phyloP scores from a whole-genome alignment of 92 coral and sea anemone genomes.

The Zoanthus sociatus region DNA sequence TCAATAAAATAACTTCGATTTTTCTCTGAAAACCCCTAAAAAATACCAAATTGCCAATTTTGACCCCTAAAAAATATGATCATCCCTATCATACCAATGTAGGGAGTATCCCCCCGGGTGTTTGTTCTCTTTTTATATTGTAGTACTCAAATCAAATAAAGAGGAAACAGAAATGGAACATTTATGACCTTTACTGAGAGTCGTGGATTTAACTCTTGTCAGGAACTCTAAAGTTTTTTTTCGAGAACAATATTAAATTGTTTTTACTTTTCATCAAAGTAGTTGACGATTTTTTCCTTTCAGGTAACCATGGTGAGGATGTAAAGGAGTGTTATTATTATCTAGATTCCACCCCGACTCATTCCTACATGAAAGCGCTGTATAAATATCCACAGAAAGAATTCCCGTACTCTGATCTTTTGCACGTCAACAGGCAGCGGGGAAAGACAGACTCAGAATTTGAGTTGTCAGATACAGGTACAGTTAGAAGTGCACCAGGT shows the following conservation, averaged over 20 bases:
- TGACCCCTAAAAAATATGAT: no score
- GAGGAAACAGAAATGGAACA: no score
- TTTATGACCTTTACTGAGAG: no score
- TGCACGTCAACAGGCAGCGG: constrained; percentile 81
- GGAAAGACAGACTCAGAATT: constrained; percentile 80
- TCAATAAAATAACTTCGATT: no score
- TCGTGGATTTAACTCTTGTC: no score
- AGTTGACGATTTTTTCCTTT: background rate
- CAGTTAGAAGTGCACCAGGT: no score
- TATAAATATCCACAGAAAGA: constrained; percentile 96
- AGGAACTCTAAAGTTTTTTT: background rate
- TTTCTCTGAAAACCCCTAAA: no score
- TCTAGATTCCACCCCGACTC: constrained; percentile 97
- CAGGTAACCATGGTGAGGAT: constrained; percentile 99
- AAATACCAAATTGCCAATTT: no score
- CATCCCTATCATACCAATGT: no score
- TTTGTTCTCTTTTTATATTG: no score
- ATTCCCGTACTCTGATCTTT: constrained; percentile 84
- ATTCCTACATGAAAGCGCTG: constrained; percentile 98
- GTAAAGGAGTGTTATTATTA: constrained; percentile 99
- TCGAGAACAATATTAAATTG: background rate
- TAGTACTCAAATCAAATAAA: no score
- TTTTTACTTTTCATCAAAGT: background rate
- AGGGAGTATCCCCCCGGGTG: no score
- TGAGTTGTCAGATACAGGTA: constrained; percentile 94